Evolutionary conservation across 2,113 vertebrate genomes (phyloP).

Genomic region (Seriola dumerili): DNA sequence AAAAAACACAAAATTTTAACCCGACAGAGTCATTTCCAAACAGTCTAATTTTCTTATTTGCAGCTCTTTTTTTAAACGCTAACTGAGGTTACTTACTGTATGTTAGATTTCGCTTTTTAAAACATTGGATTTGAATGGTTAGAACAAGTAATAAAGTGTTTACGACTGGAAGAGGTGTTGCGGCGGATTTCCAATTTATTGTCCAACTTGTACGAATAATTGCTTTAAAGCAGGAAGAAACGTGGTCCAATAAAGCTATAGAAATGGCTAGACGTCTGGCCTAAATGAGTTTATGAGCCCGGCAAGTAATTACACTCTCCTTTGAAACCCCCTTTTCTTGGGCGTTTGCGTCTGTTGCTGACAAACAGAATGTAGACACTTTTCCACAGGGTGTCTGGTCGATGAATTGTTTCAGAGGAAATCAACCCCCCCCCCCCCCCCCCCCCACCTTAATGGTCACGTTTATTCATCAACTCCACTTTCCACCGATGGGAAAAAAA

Average conservation of each 20-base stretch:
- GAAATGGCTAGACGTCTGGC: conserved; percentile 98
- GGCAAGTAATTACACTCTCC: conserved; percentile 88
- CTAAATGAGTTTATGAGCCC: conserved; percentile 96
- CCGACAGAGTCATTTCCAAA: neutral
- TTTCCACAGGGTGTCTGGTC: conserved; percentile 83
- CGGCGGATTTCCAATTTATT: conserved; percentile 87
- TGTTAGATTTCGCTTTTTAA: neutral
- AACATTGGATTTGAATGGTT: conserved; percentile 31
- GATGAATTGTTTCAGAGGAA: conserved; percentile 84
- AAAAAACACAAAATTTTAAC: neutral
- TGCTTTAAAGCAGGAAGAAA: conserved; percentile 98
- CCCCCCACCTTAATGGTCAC: conserved; percentile 79
- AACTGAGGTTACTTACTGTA: neutral
- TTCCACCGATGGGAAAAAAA: conserved; percentile 66
- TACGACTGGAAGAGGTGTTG: conserved; percentile 88
- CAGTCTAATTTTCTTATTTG: neutral
- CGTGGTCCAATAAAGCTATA: conserved; percentile 96
- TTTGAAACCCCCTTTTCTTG: conserved; percentile 92
- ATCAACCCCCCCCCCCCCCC: conserved; percentile 65
- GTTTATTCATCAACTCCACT: conserved; percentile 82
- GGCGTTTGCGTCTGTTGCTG: conserved; percentile 92
- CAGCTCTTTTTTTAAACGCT: neutral
- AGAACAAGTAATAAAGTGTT: conserved; percentile 74
- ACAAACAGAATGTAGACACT: conserved; percentile 90
- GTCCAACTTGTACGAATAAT: conserved; percentile 89